Conservation (phyloP, 2,888 invertebrate species). For the Leucozona laternaria region DNA sequence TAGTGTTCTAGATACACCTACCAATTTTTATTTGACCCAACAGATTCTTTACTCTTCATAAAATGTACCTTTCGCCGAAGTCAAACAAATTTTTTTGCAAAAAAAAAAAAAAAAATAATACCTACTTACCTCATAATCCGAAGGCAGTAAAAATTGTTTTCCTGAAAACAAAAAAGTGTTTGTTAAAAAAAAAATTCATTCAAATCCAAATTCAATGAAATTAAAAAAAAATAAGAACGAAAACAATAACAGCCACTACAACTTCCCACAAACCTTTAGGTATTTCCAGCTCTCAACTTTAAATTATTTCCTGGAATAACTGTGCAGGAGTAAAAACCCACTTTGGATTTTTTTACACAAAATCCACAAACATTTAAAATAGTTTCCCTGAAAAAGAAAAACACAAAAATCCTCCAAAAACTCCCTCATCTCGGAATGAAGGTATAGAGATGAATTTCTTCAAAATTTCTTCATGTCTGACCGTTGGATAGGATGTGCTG, state of each 20-base stretch:
- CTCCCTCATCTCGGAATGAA: neutral
- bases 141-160: too few species aligned
- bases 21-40: too few species aligned
- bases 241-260: neutral
- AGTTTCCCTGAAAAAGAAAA: neutral
- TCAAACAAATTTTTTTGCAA: too few species aligned
- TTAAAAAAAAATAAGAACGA: neutral
- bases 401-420: neutral
- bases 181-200: too few species aligned
- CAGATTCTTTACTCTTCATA: too few species aligned
- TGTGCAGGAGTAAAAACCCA: neutral
- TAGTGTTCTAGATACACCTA: too few species aligned
- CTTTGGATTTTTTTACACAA: neutral
- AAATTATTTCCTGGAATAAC: neutral
- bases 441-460: slow-evolving; percentile 3
- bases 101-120: too few species aligned
- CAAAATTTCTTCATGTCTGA: slow-evolving; percentile 20
- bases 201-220: neutral
- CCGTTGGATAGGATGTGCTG: neutral
- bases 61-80: too few species aligned
- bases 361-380: slow-evolving; percentile 18
- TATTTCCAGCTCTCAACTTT: neutral
- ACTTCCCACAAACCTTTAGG: neutral
- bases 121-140: too few species aligned
- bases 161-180: too few species aligned